Base-by-base conservation (phyloP, 2,797 vertebrate species). In the Pseudopleuronectes americanus region DNA sequence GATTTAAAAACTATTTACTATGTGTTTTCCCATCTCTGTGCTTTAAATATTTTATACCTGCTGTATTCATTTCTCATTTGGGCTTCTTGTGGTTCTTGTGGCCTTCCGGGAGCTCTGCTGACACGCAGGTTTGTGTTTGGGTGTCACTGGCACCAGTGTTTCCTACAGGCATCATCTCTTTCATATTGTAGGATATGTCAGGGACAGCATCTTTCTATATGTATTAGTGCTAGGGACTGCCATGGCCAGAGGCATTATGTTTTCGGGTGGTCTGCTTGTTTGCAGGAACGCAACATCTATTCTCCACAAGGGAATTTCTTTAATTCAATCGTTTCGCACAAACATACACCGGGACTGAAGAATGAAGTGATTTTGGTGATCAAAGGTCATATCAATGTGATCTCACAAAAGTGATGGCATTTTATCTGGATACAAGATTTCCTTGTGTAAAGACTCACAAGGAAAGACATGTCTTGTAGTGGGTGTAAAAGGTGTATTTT, bases 21-120 rank as follows among this genome's bases (percentile, higher is more conserved):
- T 65, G 73, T 9, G 10, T 63, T 49, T 58, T 55, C 51, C 23
- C 28, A 58, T 56, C 23, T 66, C 56, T 66, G 26, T 69, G 67
- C 52, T 62, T 58, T 68, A 31, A 45, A 58, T 51, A 59, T 36
- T 68, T 24, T 56, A 59, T 54, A 59, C 19, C 7, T 52, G 10
- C 45, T 52, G 60, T 67, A 17, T 52, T 26, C n/a, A 10, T 64
- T n/a, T 12, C 14, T 45, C 14, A 47, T 13, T 48, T 22, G 36
- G 48, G 57, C 23, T 64, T 36, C 64, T 56, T 21, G 2, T 49
- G 8, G 52, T 45, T 26, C 45, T 28, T 45, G 14, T 33, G 13
- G 6, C 47, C 4, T 33, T 10, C 31, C 9, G 8, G 31, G 9
- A 33, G 31, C 31, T 33, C 31, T 3, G 31, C 31, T 33, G 31